Evolutionary conservation across 1,140 invertebrate species (phyloP).

Genomic region (Rhagoletis pomonella): DNA sequence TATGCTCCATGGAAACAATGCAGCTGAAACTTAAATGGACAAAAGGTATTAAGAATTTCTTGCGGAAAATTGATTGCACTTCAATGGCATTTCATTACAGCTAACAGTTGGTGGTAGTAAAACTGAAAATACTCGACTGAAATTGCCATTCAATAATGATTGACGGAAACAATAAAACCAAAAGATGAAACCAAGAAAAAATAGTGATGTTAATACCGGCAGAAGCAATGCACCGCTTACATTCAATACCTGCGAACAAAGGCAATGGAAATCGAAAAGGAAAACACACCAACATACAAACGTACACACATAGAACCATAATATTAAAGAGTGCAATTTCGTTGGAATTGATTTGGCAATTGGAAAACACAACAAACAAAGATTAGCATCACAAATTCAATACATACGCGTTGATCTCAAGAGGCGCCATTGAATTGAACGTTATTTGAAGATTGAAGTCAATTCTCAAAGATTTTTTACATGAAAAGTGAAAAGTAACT

Average conservation of each 20-base stretch:
- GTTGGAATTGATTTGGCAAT: neutral
- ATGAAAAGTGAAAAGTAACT: neutral
- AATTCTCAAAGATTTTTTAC: neutral
- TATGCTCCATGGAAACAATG: neutral
- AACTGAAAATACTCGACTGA: conserved; percentile 1
- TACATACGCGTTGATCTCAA: neutral
- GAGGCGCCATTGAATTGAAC: neutral
- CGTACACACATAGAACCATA: neutral
- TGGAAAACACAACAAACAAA: neutral
- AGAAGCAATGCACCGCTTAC: neutral
- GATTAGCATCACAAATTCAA: no score
- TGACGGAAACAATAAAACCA: conserved; percentile 8
- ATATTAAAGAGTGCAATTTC: neutral
- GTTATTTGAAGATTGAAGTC: neutral
- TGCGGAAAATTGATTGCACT: neutral
- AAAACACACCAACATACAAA: neutral
- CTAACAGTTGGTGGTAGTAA: conserved; percentile 1
- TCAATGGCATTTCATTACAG: conserved; percentile 22
- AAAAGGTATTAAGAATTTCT: neutral
- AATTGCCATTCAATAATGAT: conserved; percentile 21
- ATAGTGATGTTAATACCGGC: neutral
- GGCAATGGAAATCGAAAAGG: neutral
- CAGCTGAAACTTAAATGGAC: neutral
- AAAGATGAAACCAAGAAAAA: neutral
- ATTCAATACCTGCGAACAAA: neutral